Conservation (phyloP, 2,113 vertebrate genomes). For the Crotalus tigris region DNA sequence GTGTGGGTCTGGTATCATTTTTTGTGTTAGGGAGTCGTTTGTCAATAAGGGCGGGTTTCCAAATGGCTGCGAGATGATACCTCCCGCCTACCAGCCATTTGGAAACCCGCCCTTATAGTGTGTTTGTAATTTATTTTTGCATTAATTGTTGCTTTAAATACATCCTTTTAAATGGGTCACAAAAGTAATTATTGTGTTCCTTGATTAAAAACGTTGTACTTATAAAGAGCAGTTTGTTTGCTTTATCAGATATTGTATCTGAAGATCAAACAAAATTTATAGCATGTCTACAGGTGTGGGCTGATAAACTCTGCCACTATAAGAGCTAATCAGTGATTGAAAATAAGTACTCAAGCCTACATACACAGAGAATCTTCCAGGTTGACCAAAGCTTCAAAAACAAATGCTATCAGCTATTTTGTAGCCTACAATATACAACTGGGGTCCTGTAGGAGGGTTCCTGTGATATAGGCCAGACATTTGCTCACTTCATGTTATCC, state of each 20-base stretch:
- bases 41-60: too few species aligned
- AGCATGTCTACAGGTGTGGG: background rate
- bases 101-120: too few species aligned
- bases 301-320: background rate
- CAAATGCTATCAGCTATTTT: background rate
- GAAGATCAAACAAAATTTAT: background rate
- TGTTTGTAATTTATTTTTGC: constrained; percentile 17
- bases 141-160: background rate
- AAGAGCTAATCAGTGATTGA: background rate
- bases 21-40: too few species aligned
- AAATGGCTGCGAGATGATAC: too few species aligned
- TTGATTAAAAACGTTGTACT: constrained; percentile 5
- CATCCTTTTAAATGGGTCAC: background rate
- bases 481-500: background rate
- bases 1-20: too few species aligned
- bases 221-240: background rate
- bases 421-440: background rate
- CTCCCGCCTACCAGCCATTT: too few species aligned
- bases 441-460: background rate
- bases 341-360: background rate
- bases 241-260: background rate
- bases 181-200: constrained; percentile 9
- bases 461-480: background rate
- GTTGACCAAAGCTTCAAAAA: background rate
- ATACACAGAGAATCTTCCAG: background rate